Base-by-base conservation (phyloP, 1,140 invertebrate genomes). In the Drosophila ironensis region DNA sequence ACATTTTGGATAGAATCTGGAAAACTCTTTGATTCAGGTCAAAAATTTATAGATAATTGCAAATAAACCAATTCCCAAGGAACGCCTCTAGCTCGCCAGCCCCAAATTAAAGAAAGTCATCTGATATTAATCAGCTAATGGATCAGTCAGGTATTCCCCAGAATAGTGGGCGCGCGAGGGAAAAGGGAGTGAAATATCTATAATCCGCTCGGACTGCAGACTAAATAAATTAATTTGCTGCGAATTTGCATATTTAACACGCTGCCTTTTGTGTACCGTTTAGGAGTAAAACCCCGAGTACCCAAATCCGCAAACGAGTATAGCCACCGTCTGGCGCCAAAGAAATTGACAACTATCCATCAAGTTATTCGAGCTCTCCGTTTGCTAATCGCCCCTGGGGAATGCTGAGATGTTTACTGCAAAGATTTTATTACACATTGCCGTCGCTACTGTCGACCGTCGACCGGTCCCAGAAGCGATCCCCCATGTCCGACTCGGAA, bases 271-370 rank as follows among this genome's bases (percentile, higher is more conserved):
- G 44, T 72, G 46, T 50, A 56, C 35, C 24, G 38, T 54, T 67
- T 24, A 27, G 20, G 42, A 54, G 50, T 48, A 57, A 75, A 75
- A 75, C 44, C 66, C 46, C 35, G 48, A 73, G 28, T 28, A 40
- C 25, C 46, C 7, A 81, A 81, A 81, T 81, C 76, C 76, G 76
- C 52, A 67, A 60, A 51, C 51, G 22, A 56, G 51, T 35, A 76
- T 72, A 68, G 14, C 12, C 33, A 16, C 7, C 1, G 67, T 73
- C 80, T 82, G 78, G 78, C 78, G 78, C 78, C 78, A 86, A 80
- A 80, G 78, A 82, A 86, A 82, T 82, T 80, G 81, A 45, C 74
- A 82, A 74, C 68, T 66, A 82, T 82, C 78, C 56, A 86, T 82
- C 78, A 82, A 78, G 52, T 41, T 42, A 46, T 54, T 68, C 44